Conservation (phyloP, 2,113 vertebrate genomes). For the Dromaius novaehollandiae region DNA sequence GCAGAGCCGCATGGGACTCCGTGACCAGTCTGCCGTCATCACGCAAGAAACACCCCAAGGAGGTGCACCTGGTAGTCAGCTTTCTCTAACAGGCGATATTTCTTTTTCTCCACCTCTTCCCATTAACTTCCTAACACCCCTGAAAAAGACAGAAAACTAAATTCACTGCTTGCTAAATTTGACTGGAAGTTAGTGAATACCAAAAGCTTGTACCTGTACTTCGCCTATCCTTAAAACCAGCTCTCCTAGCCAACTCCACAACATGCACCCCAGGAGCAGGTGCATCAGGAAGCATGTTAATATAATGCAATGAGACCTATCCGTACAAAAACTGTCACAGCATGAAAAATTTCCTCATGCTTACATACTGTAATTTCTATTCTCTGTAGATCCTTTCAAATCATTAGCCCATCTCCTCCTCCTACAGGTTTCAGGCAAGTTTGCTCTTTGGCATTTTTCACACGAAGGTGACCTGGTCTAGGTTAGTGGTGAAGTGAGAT, state of each 20-base stretch:
- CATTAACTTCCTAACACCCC: neutral
- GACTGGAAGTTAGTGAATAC: neutral
- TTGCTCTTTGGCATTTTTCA: neutral
- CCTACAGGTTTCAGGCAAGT: neutral
- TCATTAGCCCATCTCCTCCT: neutral
- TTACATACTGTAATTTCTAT: neutral
- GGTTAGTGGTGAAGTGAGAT: neutral
- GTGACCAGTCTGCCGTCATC: neutral
- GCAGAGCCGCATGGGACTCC: rapidly evolving
- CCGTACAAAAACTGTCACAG: neutral
- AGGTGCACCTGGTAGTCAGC: neutral
- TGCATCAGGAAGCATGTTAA: neutral
- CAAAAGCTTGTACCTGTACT: neutral
- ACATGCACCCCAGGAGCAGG: neutral
- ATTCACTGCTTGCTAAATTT: neutral
- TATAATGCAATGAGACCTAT: neutral
- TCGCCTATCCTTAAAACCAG: neutral
- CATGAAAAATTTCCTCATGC: neutral
- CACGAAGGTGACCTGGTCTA: neutral
- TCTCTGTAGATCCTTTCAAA: neutral
- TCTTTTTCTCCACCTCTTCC: neutral
- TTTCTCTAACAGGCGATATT: neutral
- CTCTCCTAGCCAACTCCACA: neutral
- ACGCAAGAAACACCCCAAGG: rapidly evolving
- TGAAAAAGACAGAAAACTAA: neutral